phyloP scores from a whole-genome alignment of 1,140 invertebrate genomes.

The Conus betulinus region DNA sequence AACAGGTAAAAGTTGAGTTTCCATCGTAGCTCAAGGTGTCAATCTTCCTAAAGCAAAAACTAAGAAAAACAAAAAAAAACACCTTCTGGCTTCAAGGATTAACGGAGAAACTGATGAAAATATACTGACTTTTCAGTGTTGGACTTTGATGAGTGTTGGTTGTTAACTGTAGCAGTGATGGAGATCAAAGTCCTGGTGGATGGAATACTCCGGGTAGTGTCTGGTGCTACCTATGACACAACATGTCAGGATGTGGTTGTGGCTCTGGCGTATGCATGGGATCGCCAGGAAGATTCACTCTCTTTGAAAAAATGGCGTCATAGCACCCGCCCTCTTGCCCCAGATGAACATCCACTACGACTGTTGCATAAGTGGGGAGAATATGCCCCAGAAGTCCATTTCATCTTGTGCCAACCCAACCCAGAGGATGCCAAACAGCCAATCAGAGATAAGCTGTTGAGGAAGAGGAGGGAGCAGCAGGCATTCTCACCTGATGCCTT shows the following conservation, averaged over 20 bases:
- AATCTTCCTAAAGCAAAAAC: not conserved
- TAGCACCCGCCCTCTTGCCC: slow-evolving; percentile 92
- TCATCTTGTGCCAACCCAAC: slow-evolving; percentile 85
- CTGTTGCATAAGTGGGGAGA: slow-evolving; percentile 97
- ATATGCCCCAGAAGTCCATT: slow-evolving; percentile 92
- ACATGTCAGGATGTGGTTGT: slow-evolving; percentile 99
- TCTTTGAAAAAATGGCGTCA: slow-evolving; percentile 96
- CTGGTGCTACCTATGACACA: slow-evolving; percentile 95
- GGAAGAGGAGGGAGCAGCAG: slow-evolving; percentile 36
- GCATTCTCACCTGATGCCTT: slow-evolving; percentile 60
- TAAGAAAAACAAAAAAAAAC: too few relatives aligned
- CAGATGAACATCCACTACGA: slow-evolving; percentile 92
- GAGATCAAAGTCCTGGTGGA: slow-evolving; percentile 99
- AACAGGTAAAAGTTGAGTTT: not conserved
- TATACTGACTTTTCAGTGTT: not conserved
- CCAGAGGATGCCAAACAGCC: slow-evolving; percentile 28
- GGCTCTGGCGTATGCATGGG: slow-evolving; percentile 96
- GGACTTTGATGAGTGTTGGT: not conserved
- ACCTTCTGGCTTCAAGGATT: too few relatives aligned
- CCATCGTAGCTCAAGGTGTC: not conserved
- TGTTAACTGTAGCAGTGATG: slow-evolving; percentile 79
- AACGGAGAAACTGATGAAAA: too few relatives aligned
- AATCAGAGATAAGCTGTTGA: slow-evolving; percentile 3
- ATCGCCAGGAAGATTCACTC: slow-evolving; percentile 95
- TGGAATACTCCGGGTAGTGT: slow-evolving; percentile 97